Base-by-base conservation (phyloP, 2,113 vertebrate species). In the Ceyx cyanopectus region DNA sequence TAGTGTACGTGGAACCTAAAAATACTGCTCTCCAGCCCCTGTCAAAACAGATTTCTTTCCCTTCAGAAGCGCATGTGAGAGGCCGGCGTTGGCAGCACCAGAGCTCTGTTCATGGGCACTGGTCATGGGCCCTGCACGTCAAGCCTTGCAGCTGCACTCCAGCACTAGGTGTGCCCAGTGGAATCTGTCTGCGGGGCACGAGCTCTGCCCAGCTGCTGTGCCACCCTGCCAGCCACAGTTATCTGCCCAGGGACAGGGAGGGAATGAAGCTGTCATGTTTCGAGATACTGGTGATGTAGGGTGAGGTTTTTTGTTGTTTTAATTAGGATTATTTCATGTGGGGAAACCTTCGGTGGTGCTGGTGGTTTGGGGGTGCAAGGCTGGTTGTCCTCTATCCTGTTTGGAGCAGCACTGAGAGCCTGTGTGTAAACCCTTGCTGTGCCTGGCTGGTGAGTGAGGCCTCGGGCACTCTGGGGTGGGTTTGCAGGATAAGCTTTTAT, bases 1-100 rank as follows among this genome's bases (percentile, higher is more conserved):
- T 89, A 34, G 70, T 0, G n/a, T 80, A 46, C 83, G 67, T 48
- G 91, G 89, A 82, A 75, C 91, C 92, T 96, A 96, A 96, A 96
- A 95, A 96, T 89, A 94, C 40, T 2, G 1, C 51, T 77, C 51
- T 41, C 0, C 2, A 72, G 48, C 82, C 40, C 63, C 60, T 91
- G 75, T 94, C 85, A 89, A 83, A 94, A 67, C 32, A 89, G 48
- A 74, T 93, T 76, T 81, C 22, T 78, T 78, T 61, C 63, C 45
- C 68, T 91, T 87, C 91, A 85, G 85, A 92, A 54, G 67, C 66
- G 43, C 57, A 37, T 2, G 4, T 30, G 75, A 77, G 48, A 65
- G 58, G 82, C 1, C 11, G 3, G 34, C 57, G n/a, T 95, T 91
- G 79, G 70, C 51, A 45, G 10, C 34, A 9, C 63, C 11, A 4